Conservation (phyloP, 2,888 invertebrate genomes). For the Nycteola revayana region DNA sequence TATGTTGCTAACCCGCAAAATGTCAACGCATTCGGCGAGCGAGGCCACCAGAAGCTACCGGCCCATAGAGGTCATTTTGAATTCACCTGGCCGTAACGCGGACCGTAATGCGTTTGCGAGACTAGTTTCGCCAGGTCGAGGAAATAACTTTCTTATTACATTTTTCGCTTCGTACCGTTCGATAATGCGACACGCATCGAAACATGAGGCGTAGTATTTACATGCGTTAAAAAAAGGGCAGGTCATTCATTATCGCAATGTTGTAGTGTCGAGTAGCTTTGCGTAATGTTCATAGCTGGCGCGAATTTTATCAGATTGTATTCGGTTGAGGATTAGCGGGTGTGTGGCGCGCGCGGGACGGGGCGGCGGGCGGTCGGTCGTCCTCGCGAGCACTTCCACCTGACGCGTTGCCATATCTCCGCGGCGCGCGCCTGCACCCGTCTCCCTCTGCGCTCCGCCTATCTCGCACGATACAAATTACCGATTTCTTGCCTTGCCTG, state of each 20-base stretch:
- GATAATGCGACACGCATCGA: slow-evolving; percentile 57
- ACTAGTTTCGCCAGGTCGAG: slow-evolving; percentile 80
- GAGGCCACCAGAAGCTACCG: slow-evolving; percentile 79
- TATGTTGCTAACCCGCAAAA: slow-evolving; percentile 77
- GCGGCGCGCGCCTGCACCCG: slow-evolving; percentile 64
- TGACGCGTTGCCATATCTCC: slow-evolving; percentile 80
- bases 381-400: slow-evolving; percentile 76
- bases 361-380: slow-evolving; percentile 63
- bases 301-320: slow-evolving; percentile 81
- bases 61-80: slow-evolving; percentile 81
- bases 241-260: slow-evolving; percentile 75
- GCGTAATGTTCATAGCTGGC: slow-evolving; percentile 81
- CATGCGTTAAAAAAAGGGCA: slow-evolving; percentile 58
- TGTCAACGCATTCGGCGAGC: slow-evolving; percentile 76
- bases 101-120: slow-evolving; percentile 78
- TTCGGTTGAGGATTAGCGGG: slow-evolving; percentile 77
- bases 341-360: slow-evolving; percentile 53
- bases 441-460: slow-evolving; percentile 73
- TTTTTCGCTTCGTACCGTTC: slow-evolving; percentile 59
- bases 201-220: slow-evolving; percentile 55
- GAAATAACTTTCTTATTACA: slow-evolving; percentile 80
- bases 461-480: slow-evolving; percentile 77
- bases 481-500: slow-evolving; percentile 78
- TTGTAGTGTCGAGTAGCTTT: slow-evolving; percentile 73
- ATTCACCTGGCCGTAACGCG: slow-evolving; percentile 79